These are phyloP conservation scores for Empis livida DNA, from an alignment of 2,888 invertebrate genomes.

Conservation along the genomic window DNA sequence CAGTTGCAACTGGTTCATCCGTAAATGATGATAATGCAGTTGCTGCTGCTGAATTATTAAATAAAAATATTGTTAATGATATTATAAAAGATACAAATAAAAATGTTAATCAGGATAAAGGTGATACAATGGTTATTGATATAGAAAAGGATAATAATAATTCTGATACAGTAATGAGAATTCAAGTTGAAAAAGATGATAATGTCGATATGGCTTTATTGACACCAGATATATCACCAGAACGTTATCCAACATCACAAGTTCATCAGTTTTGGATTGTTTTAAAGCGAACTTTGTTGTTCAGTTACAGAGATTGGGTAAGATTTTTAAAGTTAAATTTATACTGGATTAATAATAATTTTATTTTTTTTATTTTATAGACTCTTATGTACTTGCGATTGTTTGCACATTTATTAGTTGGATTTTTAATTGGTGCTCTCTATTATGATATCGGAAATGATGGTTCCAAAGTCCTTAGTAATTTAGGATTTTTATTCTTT, in stretches of 20 bases:
- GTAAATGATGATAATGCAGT: background rate
- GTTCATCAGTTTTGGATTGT: constrained; percentile 78
- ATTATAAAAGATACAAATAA: constrained; percentile 36
- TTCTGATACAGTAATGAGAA: constrained; percentile 41
- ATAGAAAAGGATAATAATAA: constrained; percentile 55
- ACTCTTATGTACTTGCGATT: constrained; percentile 89
- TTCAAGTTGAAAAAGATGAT: constrained; percentile 42
- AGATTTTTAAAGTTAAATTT: constrained; percentile 17
- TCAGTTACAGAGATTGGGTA: constrained; percentile 83
- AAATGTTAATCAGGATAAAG: constrained; percentile 21
- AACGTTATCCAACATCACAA: constrained; percentile 72
- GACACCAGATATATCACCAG: constrained; percentile 52
- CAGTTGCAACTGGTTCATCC: constrained; percentile 21
- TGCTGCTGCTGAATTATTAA: constrained; percentile 13
- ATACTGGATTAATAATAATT: background rate
- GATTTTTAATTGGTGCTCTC: constrained; percentile 84
- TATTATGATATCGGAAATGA: constrained; percentile 95
- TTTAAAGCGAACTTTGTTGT: constrained; percentile 67
- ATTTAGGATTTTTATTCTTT: constrained; percentile 94
- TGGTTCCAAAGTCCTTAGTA: constrained; percentile 89
- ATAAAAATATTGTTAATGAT: constrained; percentile 49
- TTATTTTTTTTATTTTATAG: no score
- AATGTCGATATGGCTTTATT: constrained; percentile 55
- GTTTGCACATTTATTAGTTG: constrained; percentile 87
- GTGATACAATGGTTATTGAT: constrained; percentile 30